These are phyloP conservation scores for Phaethon lepturus DNA, from an alignment of 2,113 vertebrate genomes.

Conservation along the genomic window DNA sequence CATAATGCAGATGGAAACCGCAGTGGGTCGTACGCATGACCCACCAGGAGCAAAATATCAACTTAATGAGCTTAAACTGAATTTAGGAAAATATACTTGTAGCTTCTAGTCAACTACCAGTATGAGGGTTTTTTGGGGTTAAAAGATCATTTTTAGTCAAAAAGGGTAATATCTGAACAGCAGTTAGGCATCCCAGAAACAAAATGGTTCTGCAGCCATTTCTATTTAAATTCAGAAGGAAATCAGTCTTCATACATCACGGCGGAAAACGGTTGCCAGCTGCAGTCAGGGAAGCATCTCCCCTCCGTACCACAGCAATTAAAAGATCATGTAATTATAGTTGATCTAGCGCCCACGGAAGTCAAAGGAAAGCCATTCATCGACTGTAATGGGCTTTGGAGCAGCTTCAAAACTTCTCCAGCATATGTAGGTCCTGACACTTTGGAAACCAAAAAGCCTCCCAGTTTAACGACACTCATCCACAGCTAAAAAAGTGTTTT, in stretches of 20 bases:
- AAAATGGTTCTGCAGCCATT: not conserved
- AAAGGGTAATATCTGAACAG: not conserved
- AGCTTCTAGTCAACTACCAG: not conserved
- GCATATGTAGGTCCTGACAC: not conserved
- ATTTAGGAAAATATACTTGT: not conserved
- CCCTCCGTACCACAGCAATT: conserved; percentile 19
- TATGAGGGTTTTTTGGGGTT: fast-evolving
- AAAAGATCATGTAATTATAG: conserved; percentile 40
- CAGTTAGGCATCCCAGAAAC: not conserved
- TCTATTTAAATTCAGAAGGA: not conserved
- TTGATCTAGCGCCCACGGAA: not conserved
- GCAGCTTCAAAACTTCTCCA: conserved; percentile 1
- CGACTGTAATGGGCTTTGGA: conserved; percentile 4
- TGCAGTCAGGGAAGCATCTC: not conserved
- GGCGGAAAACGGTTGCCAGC: not conserved
- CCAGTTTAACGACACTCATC: not conserved
- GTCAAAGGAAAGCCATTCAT: conserved; percentile 28
- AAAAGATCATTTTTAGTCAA: not conserved
- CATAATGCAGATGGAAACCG: not conserved
- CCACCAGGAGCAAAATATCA: not conserved
- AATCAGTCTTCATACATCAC: not conserved
- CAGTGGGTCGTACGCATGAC: not conserved
- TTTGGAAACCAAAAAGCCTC: not conserved
- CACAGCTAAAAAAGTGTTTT: not conserved
- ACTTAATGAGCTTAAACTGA: not conserved